These are phyloP conservation scores for Maccullochella peelii DNA, from an alignment of 2,113 vertebrate species.

Conservation along the genomic window DNA sequence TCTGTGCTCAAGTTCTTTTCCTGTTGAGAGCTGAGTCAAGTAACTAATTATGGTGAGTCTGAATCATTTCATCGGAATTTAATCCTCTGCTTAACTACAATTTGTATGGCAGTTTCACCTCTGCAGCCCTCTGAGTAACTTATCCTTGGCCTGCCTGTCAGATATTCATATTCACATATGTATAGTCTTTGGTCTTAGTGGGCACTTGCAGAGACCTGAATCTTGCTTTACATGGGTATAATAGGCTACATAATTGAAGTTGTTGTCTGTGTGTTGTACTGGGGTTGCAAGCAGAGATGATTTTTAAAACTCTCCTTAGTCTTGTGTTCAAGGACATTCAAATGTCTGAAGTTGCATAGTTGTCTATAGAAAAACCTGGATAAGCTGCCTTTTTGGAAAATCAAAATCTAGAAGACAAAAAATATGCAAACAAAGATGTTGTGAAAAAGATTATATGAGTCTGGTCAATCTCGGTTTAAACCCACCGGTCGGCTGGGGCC, in stretches of 20 bases:
- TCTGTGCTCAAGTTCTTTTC: neutral
- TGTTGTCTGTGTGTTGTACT: neutral
- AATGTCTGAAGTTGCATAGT: neutral
- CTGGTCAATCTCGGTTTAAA: too few relatives aligned
- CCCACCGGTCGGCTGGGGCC: too few relatives aligned
- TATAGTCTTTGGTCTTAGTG: neutral
- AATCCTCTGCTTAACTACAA: conserved; percentile 6
- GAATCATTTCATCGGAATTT: neutral
- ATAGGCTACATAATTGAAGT: neutral
- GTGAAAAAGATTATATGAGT: neutral
- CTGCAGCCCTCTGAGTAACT: neutral
- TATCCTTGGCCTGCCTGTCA: too few relatives aligned
- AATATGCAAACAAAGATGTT: neutral
- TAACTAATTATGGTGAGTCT: neutral
- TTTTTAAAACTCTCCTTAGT: neutral
- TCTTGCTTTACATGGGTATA: neutral
- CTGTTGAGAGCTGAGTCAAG: conserved; percentile 18
- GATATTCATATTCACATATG: neutral
- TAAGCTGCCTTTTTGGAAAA: neutral
- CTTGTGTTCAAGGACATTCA: neutral
- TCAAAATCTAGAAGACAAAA: neutral
- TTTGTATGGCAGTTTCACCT: neutral
- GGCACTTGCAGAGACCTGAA: neutral
- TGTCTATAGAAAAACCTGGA: neutral
- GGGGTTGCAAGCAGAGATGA: neutral